Percentiles rank a stretch among this genome's conserved stretches.
Evolutionary conservation across 2,113 vertebrate genomes (phyloP).

Genomic region (Pionites leucogaster): DNA sequence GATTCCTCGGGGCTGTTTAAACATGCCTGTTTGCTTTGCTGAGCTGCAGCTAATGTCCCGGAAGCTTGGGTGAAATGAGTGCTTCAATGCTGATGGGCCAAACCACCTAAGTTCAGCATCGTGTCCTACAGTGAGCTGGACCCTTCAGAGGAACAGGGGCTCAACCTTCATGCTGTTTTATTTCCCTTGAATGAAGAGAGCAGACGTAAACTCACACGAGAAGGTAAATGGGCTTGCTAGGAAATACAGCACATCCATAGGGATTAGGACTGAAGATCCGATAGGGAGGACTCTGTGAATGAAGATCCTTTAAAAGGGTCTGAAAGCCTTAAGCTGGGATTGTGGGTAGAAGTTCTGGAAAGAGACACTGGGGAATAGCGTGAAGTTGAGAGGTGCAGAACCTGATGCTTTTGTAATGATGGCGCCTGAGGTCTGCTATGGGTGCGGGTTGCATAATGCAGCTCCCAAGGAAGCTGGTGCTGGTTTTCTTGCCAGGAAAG

Average conservation of each 20-base stretch:
- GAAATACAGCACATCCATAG: background rate
- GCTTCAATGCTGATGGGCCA: background rate
- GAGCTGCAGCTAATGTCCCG: background rate
- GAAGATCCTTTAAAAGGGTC: background rate
- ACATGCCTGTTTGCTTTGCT: background rate
- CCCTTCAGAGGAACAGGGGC: background rate
- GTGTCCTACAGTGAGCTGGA: background rate
- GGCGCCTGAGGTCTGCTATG: background rate
- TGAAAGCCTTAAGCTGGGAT: background rate
- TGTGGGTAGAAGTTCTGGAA: background rate
- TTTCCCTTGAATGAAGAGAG: background rate
- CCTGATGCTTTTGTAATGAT: background rate
- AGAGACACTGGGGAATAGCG: background rate
- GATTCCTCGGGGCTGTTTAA: background rate
- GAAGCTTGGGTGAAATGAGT: background rate
- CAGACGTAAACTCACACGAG: background rate
- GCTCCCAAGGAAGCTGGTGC: background rate
- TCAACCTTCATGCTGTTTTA: background rate
- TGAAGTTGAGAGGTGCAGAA: background rate
- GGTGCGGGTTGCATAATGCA: background rate
- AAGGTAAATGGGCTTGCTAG: background rate
- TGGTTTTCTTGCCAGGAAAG: background rate
- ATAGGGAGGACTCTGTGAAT: background rate
- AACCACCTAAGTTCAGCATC: accelerated
- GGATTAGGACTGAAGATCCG: background rate